Evolutionary conservation across 53 echinoderm and acorn worm genomes (phyloP), one percentile per base, ranked within the genome.

Genomic region (Antedon mediterranea): DNA sequence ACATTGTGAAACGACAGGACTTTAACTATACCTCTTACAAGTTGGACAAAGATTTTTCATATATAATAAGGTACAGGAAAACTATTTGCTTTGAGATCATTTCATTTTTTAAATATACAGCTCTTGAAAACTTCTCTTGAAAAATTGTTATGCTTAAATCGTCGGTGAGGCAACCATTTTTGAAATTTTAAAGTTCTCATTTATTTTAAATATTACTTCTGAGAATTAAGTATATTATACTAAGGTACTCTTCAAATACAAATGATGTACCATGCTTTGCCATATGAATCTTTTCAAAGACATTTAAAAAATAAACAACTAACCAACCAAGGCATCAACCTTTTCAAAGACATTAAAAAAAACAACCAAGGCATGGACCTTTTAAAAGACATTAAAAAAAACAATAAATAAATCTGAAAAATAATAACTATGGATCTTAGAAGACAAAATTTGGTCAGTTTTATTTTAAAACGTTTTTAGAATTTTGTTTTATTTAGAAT

Each of bases 151-250:
- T 43, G 28, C 30, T 77, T 77, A 77, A 37, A 77, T 34, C 34
- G 43, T 77, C 78, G 77, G 78, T 77, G 78, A 77, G n/a, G n/a
- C 78, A 43, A 42, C 34, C 78, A 77, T 41, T 42, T 77, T 77
- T 77, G 37, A 28, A 34, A 77, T 23, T 77, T 3, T 34, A 33
- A 77, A 34, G 41, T 13, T 26, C 77, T 34, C 13, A 27, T 77
- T 77, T 77, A 28, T 42, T 77, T 42, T 0, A 28, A 77, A 77
- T 34, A 42, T 42, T 43, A n/a, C n/a, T n/a, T n/a, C n/a, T n/a
- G n/a, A n/a, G n/a, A n/a, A n/a, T n/a, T n/a, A n/a, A n/a, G n/a
- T n/a, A 0, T 77, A 18, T n/a, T n/a, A 42, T 37, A 78, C 78
- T 77, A 28, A 77, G 34, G 34, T 77, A 77, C 37, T 32, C n/a